A percentile compares a stretch with the other conserved stretches of the same genome.
phyloP scores from a whole-genome alignment of 2,888 invertebrate genomes.

The Eupithecia subfuscata region DNA sequence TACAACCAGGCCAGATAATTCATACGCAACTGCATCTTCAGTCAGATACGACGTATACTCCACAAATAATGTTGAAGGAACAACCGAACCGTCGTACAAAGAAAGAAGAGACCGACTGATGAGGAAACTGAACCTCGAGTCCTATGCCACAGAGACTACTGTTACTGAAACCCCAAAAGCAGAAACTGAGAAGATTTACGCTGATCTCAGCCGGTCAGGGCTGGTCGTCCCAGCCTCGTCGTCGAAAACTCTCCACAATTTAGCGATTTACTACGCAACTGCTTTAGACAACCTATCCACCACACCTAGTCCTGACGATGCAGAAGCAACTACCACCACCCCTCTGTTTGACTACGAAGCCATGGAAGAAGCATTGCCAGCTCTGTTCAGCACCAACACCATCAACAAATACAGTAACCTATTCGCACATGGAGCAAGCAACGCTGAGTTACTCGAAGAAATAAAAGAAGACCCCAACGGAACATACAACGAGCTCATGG shows the following conservation, averaged over 20 bases:
- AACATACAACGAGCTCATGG: slow-evolving; percentile 74
- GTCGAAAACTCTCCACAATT: slow-evolving; percentile 89
- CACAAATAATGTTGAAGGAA: slow-evolving; percentile 56
- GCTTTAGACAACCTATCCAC: slow-evolving; percentile 85
- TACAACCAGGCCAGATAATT: slow-evolving; percentile 58
- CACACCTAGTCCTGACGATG: slow-evolving; percentile 66
- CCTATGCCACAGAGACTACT: slow-evolving; percentile 58
- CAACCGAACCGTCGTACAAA: slow-evolving; percentile 78
- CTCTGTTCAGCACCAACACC: slow-evolving; percentile 87
- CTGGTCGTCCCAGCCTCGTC: slow-evolving; percentile 89
- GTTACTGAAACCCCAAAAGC: slow-evolving; percentile 60
- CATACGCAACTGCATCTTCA: slow-evolving; percentile 59
- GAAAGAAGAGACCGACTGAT: slow-evolving; percentile 89
- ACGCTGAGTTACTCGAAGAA: slow-evolving; percentile 69
- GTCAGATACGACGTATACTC: slow-evolving; percentile 62
- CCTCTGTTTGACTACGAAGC: slow-evolving; percentile 66
- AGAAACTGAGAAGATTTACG: slow-evolving; percentile 73
- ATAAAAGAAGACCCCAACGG: slow-evolving; percentile 73
- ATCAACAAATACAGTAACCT: slow-evolving; percentile 85
- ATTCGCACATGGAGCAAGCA: slow-evolving; percentile 67
- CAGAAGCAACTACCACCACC: slow-evolving; percentile 61
- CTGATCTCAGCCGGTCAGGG: slow-evolving; percentile 82
- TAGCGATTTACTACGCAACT: slow-evolving; percentile 92
- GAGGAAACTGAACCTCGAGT: slow-evolving; percentile 86
- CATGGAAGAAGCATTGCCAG: slow-evolving; percentile 81